Evolutionary conservation across 53 echinoderm and acorn worm genomes (phyloP), one percentile per base, ranked within the genome.

Genomic region (Apostichopus leukothele): DNA sequence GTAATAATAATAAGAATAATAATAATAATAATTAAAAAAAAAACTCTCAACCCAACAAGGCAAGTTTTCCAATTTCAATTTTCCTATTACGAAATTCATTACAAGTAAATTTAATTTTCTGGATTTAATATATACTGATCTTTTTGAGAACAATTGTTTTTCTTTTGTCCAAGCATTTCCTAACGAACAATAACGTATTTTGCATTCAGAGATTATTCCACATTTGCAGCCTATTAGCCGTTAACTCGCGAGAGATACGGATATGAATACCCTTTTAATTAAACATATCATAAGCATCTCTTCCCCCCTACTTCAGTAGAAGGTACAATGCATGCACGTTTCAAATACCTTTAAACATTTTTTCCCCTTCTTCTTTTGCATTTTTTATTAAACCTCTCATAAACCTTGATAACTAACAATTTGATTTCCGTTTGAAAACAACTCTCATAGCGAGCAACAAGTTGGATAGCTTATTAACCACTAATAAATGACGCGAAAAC

Each of bases 331-430:
- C 39, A 39, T 39, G 71, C 18, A 71, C 71, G 71, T 71, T 71
- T 71, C 25, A 53, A 81, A 81, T 81, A 81, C 81, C 81, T 20
- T 81, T 25, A 81, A 81, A 81, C 81, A 7, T 81, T 81, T 53
- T 53, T 55, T 55, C 5, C 10, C 19, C 3, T 63, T 63, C 12
- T 16, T 63, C 63, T 63, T 16, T 7, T 63, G 12, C 63, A 63
- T 16, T 7, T 63, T 52, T 52, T 55, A 78, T 10, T n/a, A 55
- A 81, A 81, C 54, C 5, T 1, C 81, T 19, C 53, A 54, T 81
- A 81, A 59, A 23, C 81, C 81, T 54, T 55, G 54, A 16, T 11
- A 23, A 81, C 81, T 16, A 55, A 81, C 81, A 51, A 21, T 81
- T 59, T 53, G 53, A 81, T 81, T 81, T 81, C 81, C 81, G 54